Conservation (phyloP, 2,797 vertebrate species). For the Phoxinus dragarum region DNA sequence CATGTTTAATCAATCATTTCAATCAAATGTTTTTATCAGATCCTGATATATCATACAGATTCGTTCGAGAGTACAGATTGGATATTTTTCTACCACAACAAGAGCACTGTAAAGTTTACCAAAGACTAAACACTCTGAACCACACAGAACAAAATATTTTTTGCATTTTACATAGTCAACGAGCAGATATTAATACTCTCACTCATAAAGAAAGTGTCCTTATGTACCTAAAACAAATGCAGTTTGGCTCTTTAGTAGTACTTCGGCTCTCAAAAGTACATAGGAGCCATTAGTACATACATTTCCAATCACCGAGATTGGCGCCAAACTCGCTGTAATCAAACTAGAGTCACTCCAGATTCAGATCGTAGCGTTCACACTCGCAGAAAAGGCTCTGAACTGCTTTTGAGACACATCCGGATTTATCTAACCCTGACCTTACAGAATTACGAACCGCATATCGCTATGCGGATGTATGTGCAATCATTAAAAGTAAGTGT, state of each 20-base stretch:
- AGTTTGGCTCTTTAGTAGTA: slow-evolving; percentile 32
- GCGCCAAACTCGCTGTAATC: not conserved
- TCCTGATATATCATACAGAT: slow-evolving; percentile 32
- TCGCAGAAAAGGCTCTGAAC: not conserved
- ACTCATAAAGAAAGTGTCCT: slow-evolving; percentile 58
- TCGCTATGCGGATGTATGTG: slow-evolving; percentile 80
- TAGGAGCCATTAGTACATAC: not conserved
- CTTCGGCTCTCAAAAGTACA: slow-evolving; percentile 25
- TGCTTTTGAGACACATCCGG: not conserved
- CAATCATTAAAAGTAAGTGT: slow-evolving; percentile 78
- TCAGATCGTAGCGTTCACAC: not conserved
- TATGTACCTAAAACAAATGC: slow-evolving; percentile 40
- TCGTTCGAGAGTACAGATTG: slow-evolving; percentile 49
- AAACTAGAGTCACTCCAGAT: slow-evolving; percentile 34
- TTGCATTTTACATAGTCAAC: slow-evolving; percentile 39
- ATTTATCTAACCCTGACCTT: slow-evolving; percentile 2
- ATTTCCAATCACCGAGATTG: not conserved
- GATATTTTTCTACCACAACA: slow-evolving; percentile 57
- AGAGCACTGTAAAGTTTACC: slow-evolving; percentile 62
- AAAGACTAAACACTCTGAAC: slow-evolving; percentile 62
- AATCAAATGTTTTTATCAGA: slow-evolving; percentile 8
- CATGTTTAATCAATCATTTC: slow-evolving; percentile 20
- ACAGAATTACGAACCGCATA: not conserved
- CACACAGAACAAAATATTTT: slow-evolving; percentile 37
- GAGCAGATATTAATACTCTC: slow-evolving; percentile 12